Conservation (phyloP, 2,797 vertebrate genomes). For the Phataginus tetradactyla region DNA sequence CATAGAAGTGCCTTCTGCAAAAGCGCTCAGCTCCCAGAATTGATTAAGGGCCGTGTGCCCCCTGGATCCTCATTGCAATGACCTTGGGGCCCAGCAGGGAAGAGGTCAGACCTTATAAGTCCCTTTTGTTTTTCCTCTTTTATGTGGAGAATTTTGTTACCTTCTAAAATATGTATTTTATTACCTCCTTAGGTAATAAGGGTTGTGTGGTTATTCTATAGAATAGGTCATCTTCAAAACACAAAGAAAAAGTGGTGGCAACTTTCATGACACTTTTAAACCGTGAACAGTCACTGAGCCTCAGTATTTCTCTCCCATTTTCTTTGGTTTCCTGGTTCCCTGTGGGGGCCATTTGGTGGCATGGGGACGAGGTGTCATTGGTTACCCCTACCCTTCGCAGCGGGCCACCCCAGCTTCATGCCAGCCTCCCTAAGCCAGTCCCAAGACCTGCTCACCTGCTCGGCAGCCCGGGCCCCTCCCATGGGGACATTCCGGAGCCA, state of each 20-base stretch:
- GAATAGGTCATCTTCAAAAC: not conserved
- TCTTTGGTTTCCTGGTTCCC: not conserved
- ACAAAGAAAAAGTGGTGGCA: not conserved
- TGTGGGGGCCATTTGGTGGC: not conserved
- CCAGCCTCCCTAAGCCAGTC: not conserved
- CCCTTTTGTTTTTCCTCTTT: not conserved
- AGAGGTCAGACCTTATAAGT: not conserved
- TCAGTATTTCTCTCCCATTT: not conserved
- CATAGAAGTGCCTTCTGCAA: not conserved
- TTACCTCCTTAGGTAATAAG: not conserved
- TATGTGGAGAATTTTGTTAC: not conserved
- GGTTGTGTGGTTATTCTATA: not conserved
- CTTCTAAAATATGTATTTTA: too few species aligned
- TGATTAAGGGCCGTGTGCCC: not conserved
- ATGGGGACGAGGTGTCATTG: not conserved
- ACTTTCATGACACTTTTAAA: not conserved
- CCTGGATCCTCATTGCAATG: not conserved
- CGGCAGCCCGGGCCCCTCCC: not conserved
- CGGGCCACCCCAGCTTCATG: not conserved
- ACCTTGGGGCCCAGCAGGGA: not conserved
- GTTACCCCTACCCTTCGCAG: too few species aligned
- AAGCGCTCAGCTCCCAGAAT: not conserved
- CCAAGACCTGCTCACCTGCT: not conserved
- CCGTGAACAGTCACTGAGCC: not conserved
- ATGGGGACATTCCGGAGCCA: not conserved